Evolutionary conservation across 2,888 invertebrate genomes (phyloP).

Genomic region (Cerastis rubricosa): DNA sequence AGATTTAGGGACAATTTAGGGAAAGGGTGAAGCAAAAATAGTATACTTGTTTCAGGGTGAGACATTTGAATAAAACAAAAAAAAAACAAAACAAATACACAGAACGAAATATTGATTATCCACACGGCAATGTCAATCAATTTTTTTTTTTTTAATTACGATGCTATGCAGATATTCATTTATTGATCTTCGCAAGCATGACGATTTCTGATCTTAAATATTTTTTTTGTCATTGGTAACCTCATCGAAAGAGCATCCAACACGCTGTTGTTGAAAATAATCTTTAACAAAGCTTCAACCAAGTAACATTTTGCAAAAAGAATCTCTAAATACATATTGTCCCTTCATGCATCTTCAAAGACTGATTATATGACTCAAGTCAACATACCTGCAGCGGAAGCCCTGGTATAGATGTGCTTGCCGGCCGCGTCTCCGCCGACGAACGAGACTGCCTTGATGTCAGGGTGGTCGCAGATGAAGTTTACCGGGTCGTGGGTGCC

Average conservation of each 20-base stretch:
- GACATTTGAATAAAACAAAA: too few species aligned
- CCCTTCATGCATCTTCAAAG: too few species aligned
- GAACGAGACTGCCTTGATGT: conserved; percentile 99
- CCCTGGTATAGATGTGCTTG: conserved; percentile 98
- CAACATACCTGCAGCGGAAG: conserved; percentile 96
- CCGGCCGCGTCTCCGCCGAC: conserved; percentile 99
- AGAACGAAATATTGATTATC: background rate
- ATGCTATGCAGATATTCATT: background rate
- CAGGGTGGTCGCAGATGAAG: conserved; percentile 99
- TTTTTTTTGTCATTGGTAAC: background rate
- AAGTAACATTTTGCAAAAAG: background rate
- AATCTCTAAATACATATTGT: too few species aligned
- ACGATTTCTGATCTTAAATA: background rate
- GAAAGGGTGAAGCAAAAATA: too few species aligned
- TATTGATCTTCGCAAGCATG: too few species aligned
- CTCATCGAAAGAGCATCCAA: background rate
- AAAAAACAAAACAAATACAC: background rate
- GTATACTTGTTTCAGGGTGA: too few species aligned
- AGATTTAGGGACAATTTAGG: too few species aligned
- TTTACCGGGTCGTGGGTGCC: conserved; percentile 98
- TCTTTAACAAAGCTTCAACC: background rate
- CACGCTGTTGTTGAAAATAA: background rate
- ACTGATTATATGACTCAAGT: background rate
- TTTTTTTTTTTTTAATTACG: background rate
- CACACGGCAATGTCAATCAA: background rate